These are phyloP conservation scores for Laticauda colubrina DNA, from an alignment of 2,113 vertebrate genomes.

Conservation along the genomic window DNA sequence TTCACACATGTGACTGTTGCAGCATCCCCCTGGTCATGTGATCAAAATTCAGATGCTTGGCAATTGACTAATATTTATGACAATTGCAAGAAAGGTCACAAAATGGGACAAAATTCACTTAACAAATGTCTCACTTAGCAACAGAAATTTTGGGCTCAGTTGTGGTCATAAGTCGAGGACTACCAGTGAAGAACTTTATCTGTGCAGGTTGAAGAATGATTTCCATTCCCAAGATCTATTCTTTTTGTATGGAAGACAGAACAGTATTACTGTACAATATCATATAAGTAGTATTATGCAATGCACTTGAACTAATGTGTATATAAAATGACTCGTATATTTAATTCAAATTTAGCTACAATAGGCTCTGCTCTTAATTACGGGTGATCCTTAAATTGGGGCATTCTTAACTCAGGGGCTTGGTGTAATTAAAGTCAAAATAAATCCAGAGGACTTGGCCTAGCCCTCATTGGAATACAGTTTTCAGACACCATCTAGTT, in stretches of 20 bases:
- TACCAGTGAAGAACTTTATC: neutral
- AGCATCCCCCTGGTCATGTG: neutral
- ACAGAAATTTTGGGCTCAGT: neutral
- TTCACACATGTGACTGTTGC: neutral
- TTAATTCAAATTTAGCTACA: neutral
- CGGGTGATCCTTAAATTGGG: neutral
- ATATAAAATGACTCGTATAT: neutral
- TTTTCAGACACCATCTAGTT: neutral
- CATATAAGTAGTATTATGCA: neutral
- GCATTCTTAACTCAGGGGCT: neutral
- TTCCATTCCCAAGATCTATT: neutral
- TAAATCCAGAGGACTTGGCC: neutral
- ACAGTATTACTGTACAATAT: neutral
- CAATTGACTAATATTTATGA: neutral
- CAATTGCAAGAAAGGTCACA: neutral
- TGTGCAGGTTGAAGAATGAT: neutral
- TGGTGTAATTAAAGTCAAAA: neutral
- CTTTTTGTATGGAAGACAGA: neutral
- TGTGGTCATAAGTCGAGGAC: neutral
- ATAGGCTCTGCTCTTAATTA: neutral
- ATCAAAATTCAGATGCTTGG: neutral
- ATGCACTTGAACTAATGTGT: neutral
- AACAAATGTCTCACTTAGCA: neutral
- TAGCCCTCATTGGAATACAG: neutral
- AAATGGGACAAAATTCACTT: neutral